Evolutionary conservation across 2,797 vertebrate species (phyloP).

Genomic region (Pteronotus mesoamericanus): DNA sequence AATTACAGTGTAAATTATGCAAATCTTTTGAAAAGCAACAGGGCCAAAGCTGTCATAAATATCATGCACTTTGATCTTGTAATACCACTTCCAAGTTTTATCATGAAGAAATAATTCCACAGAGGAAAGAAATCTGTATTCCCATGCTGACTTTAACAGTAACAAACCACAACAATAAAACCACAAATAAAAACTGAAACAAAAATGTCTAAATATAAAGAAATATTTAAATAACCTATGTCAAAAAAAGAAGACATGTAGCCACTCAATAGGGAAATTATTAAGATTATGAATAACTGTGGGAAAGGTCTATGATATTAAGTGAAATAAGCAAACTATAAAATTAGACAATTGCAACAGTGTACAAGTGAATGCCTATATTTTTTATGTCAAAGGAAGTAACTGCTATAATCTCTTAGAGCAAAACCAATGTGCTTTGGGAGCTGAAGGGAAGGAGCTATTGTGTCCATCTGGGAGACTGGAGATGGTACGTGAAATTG

Average conservation of each 20-base stretch:
- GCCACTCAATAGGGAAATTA: background rate
- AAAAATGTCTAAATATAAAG: background rate
- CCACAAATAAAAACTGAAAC: background rate
- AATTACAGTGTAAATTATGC: background rate
- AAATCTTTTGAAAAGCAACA: constrained; percentile 26
- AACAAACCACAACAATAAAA: background rate
- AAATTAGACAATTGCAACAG: background rate
- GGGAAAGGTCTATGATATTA: background rate
- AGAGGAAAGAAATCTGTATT: background rate
- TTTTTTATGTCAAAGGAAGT: background rate
- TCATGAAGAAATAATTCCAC: background rate
- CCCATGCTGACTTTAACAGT: background rate
- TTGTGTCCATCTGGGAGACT: background rate
- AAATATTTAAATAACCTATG: background rate
- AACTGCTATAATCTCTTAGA: background rate
- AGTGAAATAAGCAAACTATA: background rate
- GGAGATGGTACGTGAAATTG: background rate
- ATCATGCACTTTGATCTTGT: background rate
- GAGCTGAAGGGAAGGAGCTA: background rate
- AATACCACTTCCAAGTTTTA: background rate
- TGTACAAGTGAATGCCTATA: background rate
- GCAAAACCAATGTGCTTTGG: background rate
- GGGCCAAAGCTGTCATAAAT: background rate
- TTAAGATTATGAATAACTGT: background rate
- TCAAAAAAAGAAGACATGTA: background rate